Percentiles rank a stretch among this genome's conserved stretches.
phyloP scores from a whole-genome alignment of 2,113 vertebrate species.

The Oreochromis spilurus region DNA sequence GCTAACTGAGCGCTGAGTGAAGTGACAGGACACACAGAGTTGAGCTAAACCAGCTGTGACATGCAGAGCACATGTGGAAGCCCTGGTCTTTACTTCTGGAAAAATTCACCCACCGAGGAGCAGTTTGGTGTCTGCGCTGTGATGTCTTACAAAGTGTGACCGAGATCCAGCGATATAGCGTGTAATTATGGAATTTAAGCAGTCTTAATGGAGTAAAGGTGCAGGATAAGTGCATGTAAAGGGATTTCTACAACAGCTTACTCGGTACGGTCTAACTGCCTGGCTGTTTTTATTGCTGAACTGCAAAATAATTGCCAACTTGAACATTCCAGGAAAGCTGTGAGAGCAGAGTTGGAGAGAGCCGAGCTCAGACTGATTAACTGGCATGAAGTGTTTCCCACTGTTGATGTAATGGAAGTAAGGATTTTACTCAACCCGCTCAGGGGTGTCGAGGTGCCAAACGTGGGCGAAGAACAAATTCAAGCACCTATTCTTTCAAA shows the following conservation, averaged over 20 bases:
- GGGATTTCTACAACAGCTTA: constrained; percentile 2
- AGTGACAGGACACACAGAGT: constrained; percentile 31
- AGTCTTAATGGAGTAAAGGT: not conserved
- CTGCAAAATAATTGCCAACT: constrained; percentile 8
- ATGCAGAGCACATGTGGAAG: not conserved
- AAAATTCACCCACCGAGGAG: not conserved
- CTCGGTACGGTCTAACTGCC: not conserved
- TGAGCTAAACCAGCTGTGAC: constrained; percentile 49
- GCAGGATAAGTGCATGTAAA: not conserved
- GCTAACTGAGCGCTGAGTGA: constrained; percentile 4
- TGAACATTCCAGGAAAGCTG: constrained; percentile 19
- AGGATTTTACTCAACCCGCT: not conserved
- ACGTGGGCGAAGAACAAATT: not conserved
- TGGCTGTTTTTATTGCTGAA: not conserved
- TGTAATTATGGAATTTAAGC: not conserved
- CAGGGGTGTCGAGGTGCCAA: not conserved
- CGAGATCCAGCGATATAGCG: not conserved
- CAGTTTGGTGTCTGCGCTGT: not conserved
- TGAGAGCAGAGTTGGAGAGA: constrained; percentile 10
- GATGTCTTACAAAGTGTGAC: not conserved
- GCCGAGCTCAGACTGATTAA: constrained; percentile 19
- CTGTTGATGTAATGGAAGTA: constrained; percentile 42
- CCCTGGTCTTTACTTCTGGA: not conserved
- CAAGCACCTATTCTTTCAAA: not conserved
- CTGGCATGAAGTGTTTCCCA: constrained; percentile 26